Percentiles rank a stretch among this genome's conserved stretches.
Evolutionary conservation across 1,140 invertebrate genomes (phyloP).

Genomic region (Dolichoris vasculosae): DNA sequence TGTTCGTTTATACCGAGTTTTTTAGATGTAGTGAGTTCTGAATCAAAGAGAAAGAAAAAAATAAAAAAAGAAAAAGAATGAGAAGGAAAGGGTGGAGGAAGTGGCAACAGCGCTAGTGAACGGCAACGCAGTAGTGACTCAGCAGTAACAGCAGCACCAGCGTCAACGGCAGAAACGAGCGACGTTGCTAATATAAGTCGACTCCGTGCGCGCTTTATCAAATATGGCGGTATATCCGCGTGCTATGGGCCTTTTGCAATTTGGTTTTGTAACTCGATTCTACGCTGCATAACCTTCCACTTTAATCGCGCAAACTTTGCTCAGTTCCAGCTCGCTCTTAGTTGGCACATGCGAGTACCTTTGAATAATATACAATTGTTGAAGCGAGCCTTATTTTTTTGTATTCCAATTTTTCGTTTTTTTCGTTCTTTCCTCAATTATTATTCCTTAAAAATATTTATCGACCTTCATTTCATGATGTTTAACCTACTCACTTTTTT

Average conservation of each 20-base stretch:
- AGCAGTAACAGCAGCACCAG: conserved; percentile 61
- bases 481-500: too few relatives aligned
- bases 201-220: conserved; percentile 6
- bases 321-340: background rate
- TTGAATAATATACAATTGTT: conserved; percentile 18
- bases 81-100: background rate
- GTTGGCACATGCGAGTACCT: background rate
- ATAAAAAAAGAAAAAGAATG: too few relatives aligned
- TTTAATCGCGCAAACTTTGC: background rate
- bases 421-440: background rate
- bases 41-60: conserved; percentile 26
- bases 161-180: conserved; percentile 47
- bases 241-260: conserved; percentile 62
- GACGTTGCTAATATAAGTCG: conserved; percentile 13
- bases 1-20: conserved; percentile 38
- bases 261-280: conserved; percentile 67
- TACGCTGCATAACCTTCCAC: conserved; percentile 55
- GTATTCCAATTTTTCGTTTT: background rate
- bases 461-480: too few relatives aligned
- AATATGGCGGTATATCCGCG: conserved; percentile 37
- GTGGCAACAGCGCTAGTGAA: background rate
- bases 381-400: background rate
- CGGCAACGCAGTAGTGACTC: conserved; percentile 68
- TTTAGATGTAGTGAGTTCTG: conserved; percentile 8
- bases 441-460: too few relatives aligned